These are phyloP conservation scores for Ibidorhyncha struthersii DNA, from an alignment of 2,113 vertebrate species.

Conservation along the genomic window DNA sequence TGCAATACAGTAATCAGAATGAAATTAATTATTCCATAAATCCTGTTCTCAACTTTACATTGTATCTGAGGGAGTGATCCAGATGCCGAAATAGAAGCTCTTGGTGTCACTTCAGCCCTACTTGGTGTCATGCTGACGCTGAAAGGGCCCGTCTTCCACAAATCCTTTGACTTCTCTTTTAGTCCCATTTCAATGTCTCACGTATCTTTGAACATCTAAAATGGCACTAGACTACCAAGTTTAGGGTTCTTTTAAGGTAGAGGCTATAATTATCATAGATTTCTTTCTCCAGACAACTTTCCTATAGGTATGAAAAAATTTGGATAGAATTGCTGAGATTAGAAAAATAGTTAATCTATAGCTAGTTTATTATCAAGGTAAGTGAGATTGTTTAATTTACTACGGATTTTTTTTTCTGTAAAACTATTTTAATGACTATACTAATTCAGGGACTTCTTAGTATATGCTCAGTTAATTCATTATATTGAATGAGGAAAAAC, in stretches of 20 bases:
- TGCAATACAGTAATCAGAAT: not conserved
- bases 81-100: not conserved
- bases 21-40: not conserved
- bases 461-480: not conserved
- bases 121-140: not conserved
- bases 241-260: not conserved
- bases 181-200: fast-evolving
- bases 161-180: not conserved
- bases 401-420: not conserved
- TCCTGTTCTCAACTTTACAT: not conserved
- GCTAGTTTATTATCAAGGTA: not conserved
- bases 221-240: not conserved
- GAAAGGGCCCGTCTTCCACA: not conserved
- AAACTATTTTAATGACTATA: not conserved
- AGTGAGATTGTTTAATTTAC: not conserved
- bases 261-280: not conserved
- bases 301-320: not conserved
- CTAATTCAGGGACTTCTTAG: not conserved
- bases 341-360: not conserved
- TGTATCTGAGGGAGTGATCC: not conserved
- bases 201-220: not conserved
- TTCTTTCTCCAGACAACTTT: not conserved
- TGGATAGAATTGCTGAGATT: not conserved
- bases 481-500: not conserved
- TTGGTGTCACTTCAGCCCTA: not conserved